Percentiles rank a stretch among this genome's conserved stretches.
Conservation (phyloP, 2,888 invertebrate species). For the Drosophila peninsularis region DNA sequence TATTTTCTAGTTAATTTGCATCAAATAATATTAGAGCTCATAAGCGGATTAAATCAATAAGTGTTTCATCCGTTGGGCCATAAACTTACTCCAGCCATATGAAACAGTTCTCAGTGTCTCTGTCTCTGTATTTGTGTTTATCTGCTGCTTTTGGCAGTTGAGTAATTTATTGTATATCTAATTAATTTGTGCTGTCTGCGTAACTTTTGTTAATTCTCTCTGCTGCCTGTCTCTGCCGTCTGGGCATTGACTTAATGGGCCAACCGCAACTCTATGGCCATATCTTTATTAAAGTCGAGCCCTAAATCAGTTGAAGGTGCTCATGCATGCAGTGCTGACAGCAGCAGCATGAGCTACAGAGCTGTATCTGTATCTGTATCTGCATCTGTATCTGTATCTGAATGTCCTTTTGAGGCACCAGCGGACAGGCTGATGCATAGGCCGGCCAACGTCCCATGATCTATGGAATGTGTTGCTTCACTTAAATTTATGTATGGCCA, state of each 20-base stretch:
- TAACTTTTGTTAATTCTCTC: conserved; percentile 52
- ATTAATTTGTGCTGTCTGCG: conserved; percentile 74
- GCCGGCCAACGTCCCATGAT: conserved; percentile 31
- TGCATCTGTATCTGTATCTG: conserved; percentile 17
- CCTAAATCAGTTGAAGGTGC: conserved; percentile 26
- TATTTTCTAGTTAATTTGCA: too few species aligned
- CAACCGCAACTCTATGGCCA: conserved; percentile 42
- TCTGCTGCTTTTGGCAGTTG: conserved; percentile 60
- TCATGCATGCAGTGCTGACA: neutral
- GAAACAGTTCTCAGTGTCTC: conserved; percentile 3
- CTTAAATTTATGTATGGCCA: conserved; percentile 58
- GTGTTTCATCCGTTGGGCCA: neutral
- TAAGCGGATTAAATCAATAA: neutral
- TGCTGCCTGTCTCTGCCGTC: conserved; percentile 10
- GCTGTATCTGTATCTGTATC: conserved; percentile 8
- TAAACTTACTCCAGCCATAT: neutral
- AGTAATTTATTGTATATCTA: conserved; percentile 75
- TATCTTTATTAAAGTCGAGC: conserved; percentile 53
- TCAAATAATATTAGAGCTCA: neutral
- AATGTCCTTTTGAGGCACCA: neutral
- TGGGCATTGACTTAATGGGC: conserved; percentile 55
- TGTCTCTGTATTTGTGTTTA: conserved; percentile 24
- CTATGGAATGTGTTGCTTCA: conserved; percentile 40
- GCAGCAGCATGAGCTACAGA: too few species aligned
- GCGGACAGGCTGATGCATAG: conserved; percentile 6